Base-by-base conservation (phyloP, 2,888 invertebrate species). In the Brenthis daphne region DNA sequence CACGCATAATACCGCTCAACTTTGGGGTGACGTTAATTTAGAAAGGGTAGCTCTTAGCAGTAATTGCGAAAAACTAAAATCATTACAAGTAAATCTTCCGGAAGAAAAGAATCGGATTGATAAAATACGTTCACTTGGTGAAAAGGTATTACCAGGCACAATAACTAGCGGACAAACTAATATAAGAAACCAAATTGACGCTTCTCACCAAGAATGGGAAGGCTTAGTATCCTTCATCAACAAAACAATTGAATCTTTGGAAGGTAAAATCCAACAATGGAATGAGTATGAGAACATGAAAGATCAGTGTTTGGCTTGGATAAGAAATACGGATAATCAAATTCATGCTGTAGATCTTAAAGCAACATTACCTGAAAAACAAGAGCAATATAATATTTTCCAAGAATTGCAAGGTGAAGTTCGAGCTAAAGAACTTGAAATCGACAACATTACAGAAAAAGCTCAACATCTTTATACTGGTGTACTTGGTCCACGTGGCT, bases 181-280 rank as follows among this genome's bases (percentile, higher is more conserved):
- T 77, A 96, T 98, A n/a, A 94, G 97, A 72, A 95, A 96, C 13
- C 97, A 98, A 89, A 96, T 98, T 55, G 97, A 98, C 81, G 95
- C 95, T 12, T 96, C 97, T 0, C 97, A 97, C 79, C 97, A 97
- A 82, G 97, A 98, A 88, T 98, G 98, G 98, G 96, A 97, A 84
- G 95, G 96, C 14, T 88, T 98, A 1, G 92, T 96, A 0, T 96
- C 97, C 0, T 94, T 96, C 24, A 94, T 97, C 3, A 95, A 95
- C 77, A 95, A 96, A 14, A 96, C 96, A 0, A 96, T 98, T 58
- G 96, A 96, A 77, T 93, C 94, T 1, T 91, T 99, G 65, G 97
- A 98, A 85, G 94, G 94, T 58, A 97, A 98, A 84, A 93, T 98
- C 61, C 96, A 96, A 79, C 97, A 97, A 80, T 99, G 98, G 98